These are phyloP conservation scores for Drosophila testacea DNA, from an alignment of 2,888 invertebrate species.

Conservation along the genomic window DNA sequence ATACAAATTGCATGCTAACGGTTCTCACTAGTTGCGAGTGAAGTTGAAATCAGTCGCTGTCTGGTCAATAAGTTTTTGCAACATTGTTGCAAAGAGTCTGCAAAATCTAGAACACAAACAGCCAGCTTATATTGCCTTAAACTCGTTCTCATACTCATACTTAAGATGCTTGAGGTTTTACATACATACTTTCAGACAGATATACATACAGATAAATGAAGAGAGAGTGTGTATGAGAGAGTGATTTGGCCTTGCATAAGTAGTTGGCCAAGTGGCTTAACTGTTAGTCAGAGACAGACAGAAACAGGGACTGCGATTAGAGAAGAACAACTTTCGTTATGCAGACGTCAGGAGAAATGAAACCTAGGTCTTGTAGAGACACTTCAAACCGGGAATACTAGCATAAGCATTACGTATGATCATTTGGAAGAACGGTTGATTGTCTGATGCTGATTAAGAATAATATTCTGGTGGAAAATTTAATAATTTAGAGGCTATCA, in stretches of 20 bases:
- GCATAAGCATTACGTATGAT: neutral
- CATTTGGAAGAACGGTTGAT: neutral
- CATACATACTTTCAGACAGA: neutral
- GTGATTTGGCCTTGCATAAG: slow-evolving; percentile 47
- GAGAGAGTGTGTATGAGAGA: slow-evolving; percentile 24
- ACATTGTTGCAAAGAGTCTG: slow-evolving; percentile 68
- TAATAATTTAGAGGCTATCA: neutral
- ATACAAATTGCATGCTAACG: slow-evolving; percentile 57
- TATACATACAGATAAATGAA: neutral
- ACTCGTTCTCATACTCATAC: slow-evolving; percentile 37
- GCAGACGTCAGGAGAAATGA: neutral
- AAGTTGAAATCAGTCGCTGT: slow-evolving; percentile 19
- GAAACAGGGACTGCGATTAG: slow-evolving; percentile 21
- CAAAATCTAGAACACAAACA: slow-evolving; percentile 70
- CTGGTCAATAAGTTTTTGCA: slow-evolving; percentile 65
- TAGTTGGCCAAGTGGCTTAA: slow-evolving; percentile 20
- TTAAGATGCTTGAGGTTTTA: slow-evolving; percentile 25
- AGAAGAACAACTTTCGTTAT: slow-evolving; percentile 32
- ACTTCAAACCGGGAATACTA: neutral
- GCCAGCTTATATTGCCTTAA: slow-evolving; percentile 25
- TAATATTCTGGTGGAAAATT: neutral
- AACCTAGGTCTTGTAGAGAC: neutral
- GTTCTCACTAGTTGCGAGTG: slow-evolving; percentile 23
- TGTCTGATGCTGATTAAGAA: neutral
- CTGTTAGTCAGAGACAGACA: slow-evolving; percentile 5